Conservation (phyloP, 2,888 invertebrate species). For the Clistopyga incitator region DNA sequence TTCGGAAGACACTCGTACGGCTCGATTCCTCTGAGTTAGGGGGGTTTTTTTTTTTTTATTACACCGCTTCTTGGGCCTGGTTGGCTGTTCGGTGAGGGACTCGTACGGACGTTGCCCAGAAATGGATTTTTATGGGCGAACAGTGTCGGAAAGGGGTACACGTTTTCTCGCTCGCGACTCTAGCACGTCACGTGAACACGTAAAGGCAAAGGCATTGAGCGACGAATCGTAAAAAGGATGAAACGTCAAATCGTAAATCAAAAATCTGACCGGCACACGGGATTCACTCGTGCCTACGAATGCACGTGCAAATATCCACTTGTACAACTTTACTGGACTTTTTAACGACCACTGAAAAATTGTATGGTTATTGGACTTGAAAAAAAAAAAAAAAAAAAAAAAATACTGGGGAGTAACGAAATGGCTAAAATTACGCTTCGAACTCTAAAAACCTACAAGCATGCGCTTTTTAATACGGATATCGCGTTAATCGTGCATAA, state of each 20-base stretch:
- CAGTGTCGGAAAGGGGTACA: slow-evolving; percentile 8
- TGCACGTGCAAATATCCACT: slow-evolving; percentile 18
- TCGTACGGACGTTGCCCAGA: slow-evolving; percentile 19
- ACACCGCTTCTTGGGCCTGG: neutral
- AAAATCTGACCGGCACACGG: slow-evolving; percentile 40
- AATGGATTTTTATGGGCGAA: slow-evolving; percentile 49
- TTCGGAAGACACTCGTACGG: neutral
- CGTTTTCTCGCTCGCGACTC: neutral
- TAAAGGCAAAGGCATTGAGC: slow-evolving; percentile 23
- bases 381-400: no score
- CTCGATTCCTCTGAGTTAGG: neutral
- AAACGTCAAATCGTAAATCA: slow-evolving; percentile 53
- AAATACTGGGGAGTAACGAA: no score
- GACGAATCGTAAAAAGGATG: slow-evolving; percentile 57
- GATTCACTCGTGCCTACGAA: neutral
- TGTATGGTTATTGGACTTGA: no score
- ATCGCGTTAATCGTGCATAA: slow-evolving; percentile 24
- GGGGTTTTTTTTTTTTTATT: no score
- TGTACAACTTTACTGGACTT: slow-evolving; percentile 43
- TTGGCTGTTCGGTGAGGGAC: neutral
- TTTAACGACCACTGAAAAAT: slow-evolving; percentile 24
- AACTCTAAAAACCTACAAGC: no score
- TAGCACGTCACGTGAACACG: neutral
- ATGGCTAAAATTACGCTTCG: no score
- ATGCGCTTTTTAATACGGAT: neutral